Evolutionary conservation across 2,113 vertebrate genomes (phyloP), one percentile per base, ranked within the genome.

Genomic region (Lagopus leucura): DNA sequence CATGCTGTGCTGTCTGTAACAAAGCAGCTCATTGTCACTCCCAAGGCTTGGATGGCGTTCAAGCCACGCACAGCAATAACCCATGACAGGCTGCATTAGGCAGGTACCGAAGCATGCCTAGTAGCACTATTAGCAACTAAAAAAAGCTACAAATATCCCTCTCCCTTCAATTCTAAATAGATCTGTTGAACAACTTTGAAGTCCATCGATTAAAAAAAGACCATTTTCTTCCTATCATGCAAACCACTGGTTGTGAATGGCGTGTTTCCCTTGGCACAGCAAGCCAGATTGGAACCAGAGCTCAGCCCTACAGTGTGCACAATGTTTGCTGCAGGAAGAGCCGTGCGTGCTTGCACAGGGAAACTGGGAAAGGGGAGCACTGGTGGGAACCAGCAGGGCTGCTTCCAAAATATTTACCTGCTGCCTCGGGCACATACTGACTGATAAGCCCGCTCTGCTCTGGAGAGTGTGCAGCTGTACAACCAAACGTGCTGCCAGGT

Each of bases 21-120:
- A 93, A 92, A 95, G 87, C 78, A 64, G 12, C 60, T 95, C 84
- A 87, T 70, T 92, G 84, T 85, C 87, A 92, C 82, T 80, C 34
- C 17, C 61, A 79, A 85, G 42, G n/a, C 86, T 85, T 85, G 89
- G 84, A 89, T 84, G 86, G 71, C 10, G 10, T 45, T 93, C 95
- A 93, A 69, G 58, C 82, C 88, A 54, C 45, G 82, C 87, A 85
- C 67, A 92, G 84, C 87, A 94, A 77, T 88, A 95, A 92, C 70
- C 89, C 92, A 52, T 47, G 91, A 67, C 92, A 93, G 84, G 47
- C 69, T 34, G 67, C 82, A 93, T 93, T 93, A 91, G 82, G 88
- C 76, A 93, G 84, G 91, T 96, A 92, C 54, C 10, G 34, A 94
- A 82, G 95, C 91, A 80, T 91, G 67, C 67, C 89, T 91, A 30